Conservation (phyloP, 2,888 invertebrate species). For the Leucophenga maculata region DNA sequence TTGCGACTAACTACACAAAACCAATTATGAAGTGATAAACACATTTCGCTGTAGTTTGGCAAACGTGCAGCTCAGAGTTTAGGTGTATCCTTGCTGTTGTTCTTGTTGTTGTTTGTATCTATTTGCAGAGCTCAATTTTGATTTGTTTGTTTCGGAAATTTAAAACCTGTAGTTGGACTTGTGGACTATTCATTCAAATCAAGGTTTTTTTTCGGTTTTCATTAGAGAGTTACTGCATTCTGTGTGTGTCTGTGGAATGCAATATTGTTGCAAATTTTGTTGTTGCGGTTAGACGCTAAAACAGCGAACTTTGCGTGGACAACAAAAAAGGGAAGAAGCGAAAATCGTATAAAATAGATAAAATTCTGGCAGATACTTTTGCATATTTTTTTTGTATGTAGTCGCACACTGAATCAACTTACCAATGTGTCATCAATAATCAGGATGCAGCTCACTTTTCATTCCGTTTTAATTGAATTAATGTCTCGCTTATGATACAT, state of each 20-base stretch:
- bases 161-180: neutral
- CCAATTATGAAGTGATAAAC: constrained; percentile 48
- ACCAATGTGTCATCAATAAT: too few relatives aligned
- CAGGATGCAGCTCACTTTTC: too few relatives aligned
- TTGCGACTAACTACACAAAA: constrained; percentile 36
- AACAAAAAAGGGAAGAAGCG: too few relatives aligned
- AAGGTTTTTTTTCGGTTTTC: neutral
- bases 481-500: too few relatives aligned
- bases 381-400: too few relatives aligned
- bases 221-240: neutral
- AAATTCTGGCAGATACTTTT: too few relatives aligned
- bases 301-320: neutral
- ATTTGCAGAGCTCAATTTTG: constrained; percentile 21
- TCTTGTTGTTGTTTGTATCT: constrained; percentile 18
- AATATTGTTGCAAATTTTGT: neutral
- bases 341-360: too few relatives aligned
- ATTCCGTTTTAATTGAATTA: too few relatives aligned
- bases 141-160: constrained; percentile 29
- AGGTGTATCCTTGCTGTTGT: neutral
- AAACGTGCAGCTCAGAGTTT: neutral
- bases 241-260: neutral
- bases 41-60: constrained; percentile 29
- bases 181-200: neutral
- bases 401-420: too few relatives aligned
- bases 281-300: constrained; percentile 11